phyloP scores from a whole-genome alignment of 2,113 vertebrate genomes.

The Eolophus roseicapilla region DNA sequence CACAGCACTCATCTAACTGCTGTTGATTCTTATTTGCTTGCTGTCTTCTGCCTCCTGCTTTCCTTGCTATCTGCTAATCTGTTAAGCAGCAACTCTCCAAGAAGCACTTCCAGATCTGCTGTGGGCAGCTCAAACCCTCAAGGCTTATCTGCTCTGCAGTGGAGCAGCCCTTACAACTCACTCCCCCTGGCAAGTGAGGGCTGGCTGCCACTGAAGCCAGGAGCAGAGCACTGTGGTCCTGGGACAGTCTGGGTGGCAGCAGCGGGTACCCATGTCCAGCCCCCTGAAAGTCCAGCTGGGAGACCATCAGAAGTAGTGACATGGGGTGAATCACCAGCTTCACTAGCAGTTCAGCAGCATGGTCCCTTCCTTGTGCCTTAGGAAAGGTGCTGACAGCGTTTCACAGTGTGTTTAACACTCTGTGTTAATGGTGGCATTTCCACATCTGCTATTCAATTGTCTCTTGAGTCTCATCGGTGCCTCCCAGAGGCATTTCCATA shows the following conservation, averaged over 20 bases:
- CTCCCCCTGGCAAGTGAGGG: rapidly evolving
- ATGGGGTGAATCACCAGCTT: neutral
- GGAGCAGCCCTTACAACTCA: neutral
- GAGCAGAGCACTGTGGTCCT: neutral
- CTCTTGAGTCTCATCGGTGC: neutral
- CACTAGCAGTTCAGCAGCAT: neutral
- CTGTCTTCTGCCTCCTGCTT: neutral
- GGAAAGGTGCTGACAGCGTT: neutral
- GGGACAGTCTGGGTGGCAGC: neutral
- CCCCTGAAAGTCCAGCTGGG: no score
- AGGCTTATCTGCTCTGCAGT: neutral
- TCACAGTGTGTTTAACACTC: neutral
- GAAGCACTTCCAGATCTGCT: neutral
- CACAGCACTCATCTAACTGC: neutral
- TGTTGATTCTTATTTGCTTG: neutral
- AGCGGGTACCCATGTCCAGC: neutral
- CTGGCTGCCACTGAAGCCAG: neutral
- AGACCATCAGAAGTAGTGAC: neutral
- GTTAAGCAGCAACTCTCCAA: neutral
- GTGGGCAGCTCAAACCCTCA: neutral
- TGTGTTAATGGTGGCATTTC: neutral
- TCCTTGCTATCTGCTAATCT: neutral
- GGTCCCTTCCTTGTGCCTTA: neutral
- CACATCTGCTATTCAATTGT: neutral
- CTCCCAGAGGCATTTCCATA: neutral